Conservation (phyloP, 2,113 vertebrate genomes). For the Callorhinus ursinus region DNA sequence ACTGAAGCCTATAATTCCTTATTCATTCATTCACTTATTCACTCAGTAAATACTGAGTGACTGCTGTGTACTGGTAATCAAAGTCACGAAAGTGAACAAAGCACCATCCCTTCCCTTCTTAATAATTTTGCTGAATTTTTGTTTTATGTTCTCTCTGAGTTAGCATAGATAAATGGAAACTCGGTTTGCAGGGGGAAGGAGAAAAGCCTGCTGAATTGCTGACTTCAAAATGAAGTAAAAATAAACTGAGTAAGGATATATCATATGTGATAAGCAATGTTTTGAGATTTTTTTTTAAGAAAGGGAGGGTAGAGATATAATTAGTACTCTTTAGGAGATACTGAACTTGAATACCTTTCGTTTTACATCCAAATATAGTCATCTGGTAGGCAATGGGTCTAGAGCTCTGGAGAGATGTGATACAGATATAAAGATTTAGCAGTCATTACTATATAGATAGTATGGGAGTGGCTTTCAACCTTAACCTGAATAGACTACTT, state of each 20-base stretch:
- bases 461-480: background rate
- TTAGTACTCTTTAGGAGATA: background rate
- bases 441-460: background rate
- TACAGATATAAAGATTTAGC: background rate
- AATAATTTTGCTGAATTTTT: slow-evolving; percentile 55
- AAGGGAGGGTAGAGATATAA: background rate
- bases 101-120: background rate
- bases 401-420: background rate
- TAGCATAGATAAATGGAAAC: slow-evolving; percentile 2
- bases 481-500: background rate
- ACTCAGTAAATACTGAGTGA: slow-evolving; percentile 12
- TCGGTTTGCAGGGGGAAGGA: background rate
- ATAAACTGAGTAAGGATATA: background rate
- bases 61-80: background rate
- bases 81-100: background rate
- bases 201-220: background rate
- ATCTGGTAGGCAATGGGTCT: background rate
- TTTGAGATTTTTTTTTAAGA: background rate
- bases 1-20: background rate
- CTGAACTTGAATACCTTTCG: background rate
- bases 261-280: background rate
- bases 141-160: slow-evolving; percentile 37
- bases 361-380: background rate
- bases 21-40: background rate
- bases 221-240: background rate